Percentiles rank a stretch among this genome's conserved stretches.
These are phyloP conservation scores for Nasonovia ribisnigri DNA, from an alignment of 2,888 invertebrate genomes.

Conservation along the genomic window DNA sequence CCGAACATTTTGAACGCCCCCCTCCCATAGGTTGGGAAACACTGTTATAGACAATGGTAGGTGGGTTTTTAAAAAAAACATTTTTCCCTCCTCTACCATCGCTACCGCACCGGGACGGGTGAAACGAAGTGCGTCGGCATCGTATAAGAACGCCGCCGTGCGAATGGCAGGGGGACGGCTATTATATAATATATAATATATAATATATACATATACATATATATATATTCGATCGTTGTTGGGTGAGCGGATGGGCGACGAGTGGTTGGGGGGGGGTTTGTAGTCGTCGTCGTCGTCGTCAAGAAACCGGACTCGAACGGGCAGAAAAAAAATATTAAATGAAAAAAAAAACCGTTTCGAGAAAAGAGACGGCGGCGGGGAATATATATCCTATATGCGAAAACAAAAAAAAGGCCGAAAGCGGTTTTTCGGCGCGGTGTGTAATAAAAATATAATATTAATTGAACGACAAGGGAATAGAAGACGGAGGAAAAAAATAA, in stretches of 20 bases:
- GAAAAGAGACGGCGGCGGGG: neutral
- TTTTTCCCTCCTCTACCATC: constrained; percentile 1
- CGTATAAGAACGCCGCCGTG: neutral
- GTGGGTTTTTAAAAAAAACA: constrained; percentile 4
- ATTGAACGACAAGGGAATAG: constrained; percentile 33
- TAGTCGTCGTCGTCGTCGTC: neutral
- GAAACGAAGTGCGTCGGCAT: neutral
- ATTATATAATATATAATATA: constrained; percentile 9
- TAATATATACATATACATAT: neutral
- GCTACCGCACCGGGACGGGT: neutral
- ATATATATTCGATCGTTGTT: neutral
- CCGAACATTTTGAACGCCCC: neutral
- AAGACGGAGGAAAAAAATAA: neutral
- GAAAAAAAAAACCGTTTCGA: constrained; percentile 36
- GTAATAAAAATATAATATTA: constrained; percentile 57
- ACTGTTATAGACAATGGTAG: constrained; percentile 40
- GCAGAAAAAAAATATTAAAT: neutral
- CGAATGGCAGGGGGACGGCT: constrained; percentile 7
- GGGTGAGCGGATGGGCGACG: neutral
- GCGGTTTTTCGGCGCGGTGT: constrained; percentile 31
- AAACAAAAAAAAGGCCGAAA: constrained; percentile 36
- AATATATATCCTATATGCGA: neutral
- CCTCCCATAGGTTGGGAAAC: neutral
- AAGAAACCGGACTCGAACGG: constrained; percentile 47
- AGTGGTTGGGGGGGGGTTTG: neutral